Base-by-base conservation (phyloP, 1,140 invertebrate genomes). In the Archegozetes longisetosus region DNA sequence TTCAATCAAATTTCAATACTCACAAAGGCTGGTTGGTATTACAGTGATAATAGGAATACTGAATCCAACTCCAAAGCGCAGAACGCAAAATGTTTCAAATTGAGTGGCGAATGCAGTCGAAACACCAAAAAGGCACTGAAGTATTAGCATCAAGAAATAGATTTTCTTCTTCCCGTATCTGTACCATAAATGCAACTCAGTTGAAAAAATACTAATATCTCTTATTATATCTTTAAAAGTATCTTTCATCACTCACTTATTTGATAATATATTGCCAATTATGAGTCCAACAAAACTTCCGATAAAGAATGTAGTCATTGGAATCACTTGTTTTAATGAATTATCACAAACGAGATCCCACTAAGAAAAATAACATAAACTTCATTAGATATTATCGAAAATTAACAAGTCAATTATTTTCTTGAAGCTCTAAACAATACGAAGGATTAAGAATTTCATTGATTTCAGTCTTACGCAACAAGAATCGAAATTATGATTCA, bases 321-420 rank as follows among this genome's bases (percentile, higher is more conserved):
- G 14, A 17, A 58, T 3, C 25, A 22, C 24, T 53, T 58, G 57
- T 12, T 50, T 22, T 24, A 46, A 58, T 50, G 48, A 40, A 22
- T 27, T 9, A 26, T 26, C 14, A 40, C 57, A 58, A 2, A 58
- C 57, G 6, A 58, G 23, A 58, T 58, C 49, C 57, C 57, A 58
- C 57, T 58, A 13, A 9, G 4, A 20, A 26, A 32, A 20, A 40
- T 17, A 40, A n/a, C n/a, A n/a, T n/a, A n/a, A n/a, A n/a, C n/a
- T n/a, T n/a, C n/a, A n/a, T n/a, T n/a, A n/a, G n/a, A n/a, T n/a
- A n/a, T n/a, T n/a, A n/a, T n/a, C n/a, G n/a, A n/a, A n/a, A n/a
- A n/a, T n/a, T n/a, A n/a, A n/a, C n/a, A n/a, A n/a, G n/a, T n/a
- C n/a, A n/a, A n/a, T n/a, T n/a, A n/a, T n/a, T n/a, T n/a, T n/a